phyloP scores from a whole-genome alignment of 64 coral and sea anemone species.

The Pocillopora damicornis region DNA sequence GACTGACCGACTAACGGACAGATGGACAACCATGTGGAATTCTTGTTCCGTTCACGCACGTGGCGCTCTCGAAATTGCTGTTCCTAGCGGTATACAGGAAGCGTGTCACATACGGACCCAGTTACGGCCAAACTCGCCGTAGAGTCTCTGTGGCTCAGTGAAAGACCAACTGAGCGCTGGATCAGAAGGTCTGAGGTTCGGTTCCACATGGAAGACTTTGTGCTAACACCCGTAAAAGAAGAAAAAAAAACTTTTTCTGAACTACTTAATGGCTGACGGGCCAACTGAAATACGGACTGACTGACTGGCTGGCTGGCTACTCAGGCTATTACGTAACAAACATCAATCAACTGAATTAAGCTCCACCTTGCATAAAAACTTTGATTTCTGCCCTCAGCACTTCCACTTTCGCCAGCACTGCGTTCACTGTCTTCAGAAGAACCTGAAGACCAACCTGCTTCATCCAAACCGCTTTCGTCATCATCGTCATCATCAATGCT shows the following conservation, averaged over 20 bases:
- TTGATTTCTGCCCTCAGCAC: neutral
- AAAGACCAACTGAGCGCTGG: too few relatives aligned
- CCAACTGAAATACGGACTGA: neutral
- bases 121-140: too few relatives aligned
- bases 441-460: neutral
- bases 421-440: neutral
- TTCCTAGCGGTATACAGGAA: too few relatives aligned
- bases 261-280: neutral
- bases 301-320: neutral
- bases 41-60: too few relatives aligned
- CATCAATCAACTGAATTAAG: neutral
- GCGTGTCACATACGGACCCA: too few relatives aligned
- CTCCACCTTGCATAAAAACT: neutral
- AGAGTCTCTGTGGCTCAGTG: too few relatives aligned
- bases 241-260: neutral
- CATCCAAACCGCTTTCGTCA: neutral
- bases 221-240: too few relatives aligned
- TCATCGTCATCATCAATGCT: neutral
- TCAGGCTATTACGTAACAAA: neutral
- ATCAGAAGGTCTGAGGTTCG: too few relatives aligned
- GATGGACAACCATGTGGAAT: neutral
- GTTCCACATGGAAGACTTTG: too few relatives aligned
- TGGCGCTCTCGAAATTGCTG: too few relatives aligned
- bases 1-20: neutral
- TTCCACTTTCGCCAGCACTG: slow-evolving; percentile 6